Conservation (phyloP, 2,797 vertebrate species). For the Acanthis flammea region DNA sequence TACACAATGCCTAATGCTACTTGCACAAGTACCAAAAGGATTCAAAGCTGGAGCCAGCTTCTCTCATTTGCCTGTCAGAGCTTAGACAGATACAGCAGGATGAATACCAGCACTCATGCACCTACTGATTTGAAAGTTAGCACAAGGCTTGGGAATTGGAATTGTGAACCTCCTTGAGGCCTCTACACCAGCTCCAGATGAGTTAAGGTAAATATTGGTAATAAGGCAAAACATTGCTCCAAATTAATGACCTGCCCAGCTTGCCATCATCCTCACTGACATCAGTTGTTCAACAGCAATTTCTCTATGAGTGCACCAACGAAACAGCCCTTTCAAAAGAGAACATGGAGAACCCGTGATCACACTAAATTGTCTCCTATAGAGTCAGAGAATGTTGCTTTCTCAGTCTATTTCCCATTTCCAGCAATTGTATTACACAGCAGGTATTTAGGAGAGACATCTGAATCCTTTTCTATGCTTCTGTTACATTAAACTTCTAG, state of each 20-base stretch:
- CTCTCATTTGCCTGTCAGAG: background rate
- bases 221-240: background rate
- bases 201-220: background rate
- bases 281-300: background rate
- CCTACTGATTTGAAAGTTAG: background rate
- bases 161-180: background rate
- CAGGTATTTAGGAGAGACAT: background rate
- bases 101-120: background rate
- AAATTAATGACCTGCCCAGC: background rate
- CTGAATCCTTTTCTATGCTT: background rate
- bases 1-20: background rate
- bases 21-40: background rate
- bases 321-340: background rate
- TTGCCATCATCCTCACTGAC: background rate
- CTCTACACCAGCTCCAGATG: background rate
- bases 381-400: background rate
- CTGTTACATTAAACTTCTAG: background rate
- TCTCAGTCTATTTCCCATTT: background rate
- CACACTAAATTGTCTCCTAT: background rate
- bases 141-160: background rate
- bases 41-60: background rate
- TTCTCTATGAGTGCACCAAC: background rate
- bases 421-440: background rate
- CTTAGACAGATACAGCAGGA: background rate
- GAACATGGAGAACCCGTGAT: accelerated